A percentile compares a stretch with the other conserved stretches of the same genome.
These are phyloP conservation scores for Arctocebus calabarensis DNA, from an alignment of 2,797 vertebrate genomes.

Conservation along the genomic window DNA sequence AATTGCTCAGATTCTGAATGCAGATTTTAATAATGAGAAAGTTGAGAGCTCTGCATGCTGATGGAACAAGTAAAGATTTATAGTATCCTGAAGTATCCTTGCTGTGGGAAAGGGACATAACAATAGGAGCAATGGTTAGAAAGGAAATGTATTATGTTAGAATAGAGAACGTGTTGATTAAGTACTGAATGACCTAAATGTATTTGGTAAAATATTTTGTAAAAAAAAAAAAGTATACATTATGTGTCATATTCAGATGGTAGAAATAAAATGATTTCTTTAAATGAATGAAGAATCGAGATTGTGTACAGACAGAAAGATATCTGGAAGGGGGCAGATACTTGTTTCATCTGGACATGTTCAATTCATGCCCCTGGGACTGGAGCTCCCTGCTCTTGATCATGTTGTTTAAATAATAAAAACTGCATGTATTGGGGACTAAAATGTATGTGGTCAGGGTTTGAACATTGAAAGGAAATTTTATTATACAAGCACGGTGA, in stretches of 20 bases:
- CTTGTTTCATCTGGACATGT: neutral
- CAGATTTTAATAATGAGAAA: slow-evolving; percentile 27
- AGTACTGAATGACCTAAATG: neutral
- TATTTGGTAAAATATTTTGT: slow-evolving; percentile 17
- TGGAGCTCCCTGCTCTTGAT: neutral
- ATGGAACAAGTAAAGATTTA: neutral
- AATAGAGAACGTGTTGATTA: neutral
- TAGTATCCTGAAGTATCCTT: neutral
- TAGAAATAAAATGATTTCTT: neutral
- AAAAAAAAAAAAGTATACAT: neutral
- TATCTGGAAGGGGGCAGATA: neutral
- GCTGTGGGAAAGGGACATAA: neutral
- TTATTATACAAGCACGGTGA: neutral
- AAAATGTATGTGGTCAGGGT: neutral
- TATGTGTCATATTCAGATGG: neutral
- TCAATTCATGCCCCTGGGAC: neutral
- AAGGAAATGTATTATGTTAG: neutral
- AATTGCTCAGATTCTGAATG: neutral
- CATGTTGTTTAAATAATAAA: neutral
- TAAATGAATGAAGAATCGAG: neutral
- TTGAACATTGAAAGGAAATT: neutral
- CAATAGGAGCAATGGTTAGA: neutral
- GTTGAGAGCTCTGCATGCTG: neutral
- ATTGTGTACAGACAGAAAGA: neutral
- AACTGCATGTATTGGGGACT: neutral